phyloP scores from a whole-genome alignment of 92 coral and sea anemone species.

The Galaxea fascicularis region DNA sequence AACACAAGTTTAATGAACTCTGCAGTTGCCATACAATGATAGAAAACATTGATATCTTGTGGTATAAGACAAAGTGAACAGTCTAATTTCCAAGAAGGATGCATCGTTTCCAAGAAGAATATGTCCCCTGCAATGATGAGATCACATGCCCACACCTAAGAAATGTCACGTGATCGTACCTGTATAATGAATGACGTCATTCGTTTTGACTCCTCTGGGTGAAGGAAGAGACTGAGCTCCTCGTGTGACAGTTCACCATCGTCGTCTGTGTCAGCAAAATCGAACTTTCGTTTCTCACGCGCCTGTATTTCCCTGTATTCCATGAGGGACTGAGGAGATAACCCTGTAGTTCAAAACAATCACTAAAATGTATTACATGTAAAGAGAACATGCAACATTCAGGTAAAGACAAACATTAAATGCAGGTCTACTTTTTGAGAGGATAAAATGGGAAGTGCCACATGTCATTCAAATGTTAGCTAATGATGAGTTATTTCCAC shows the following conservation, averaged over 20 bases:
- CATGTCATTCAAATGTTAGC: too few species aligned
- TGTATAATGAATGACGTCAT: constrained; percentile 75
- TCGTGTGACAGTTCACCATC: constrained; percentile 63
- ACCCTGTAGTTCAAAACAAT: constrained; percentile 2
- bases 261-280: constrained; percentile 70
- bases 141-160: background rate
- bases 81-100: too few species aligned
- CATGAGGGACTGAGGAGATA: constrained; percentile 17
- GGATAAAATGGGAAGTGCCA: too few species aligned
- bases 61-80: too few species aligned
- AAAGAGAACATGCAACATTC: too few species aligned
- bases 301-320: constrained; percentile 48
- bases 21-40: background rate
- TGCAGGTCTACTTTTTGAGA: too few species aligned
- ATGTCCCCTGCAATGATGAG: too few species aligned
- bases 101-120: too few species aligned
- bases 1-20: background rate
- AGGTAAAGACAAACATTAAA: too few species aligned
- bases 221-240: constrained; percentile 68
- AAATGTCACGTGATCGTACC: constrained; percentile 45
- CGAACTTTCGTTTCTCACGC: constrained; percentile 69
- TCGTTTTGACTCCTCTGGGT: constrained; percentile 86
- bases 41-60: too few species aligned
- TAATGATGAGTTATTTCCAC: too few species aligned
- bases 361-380: background rate